Conservation (phyloP, 2,113 vertebrate genomes). For the Corythaixoides concolor region DNA sequence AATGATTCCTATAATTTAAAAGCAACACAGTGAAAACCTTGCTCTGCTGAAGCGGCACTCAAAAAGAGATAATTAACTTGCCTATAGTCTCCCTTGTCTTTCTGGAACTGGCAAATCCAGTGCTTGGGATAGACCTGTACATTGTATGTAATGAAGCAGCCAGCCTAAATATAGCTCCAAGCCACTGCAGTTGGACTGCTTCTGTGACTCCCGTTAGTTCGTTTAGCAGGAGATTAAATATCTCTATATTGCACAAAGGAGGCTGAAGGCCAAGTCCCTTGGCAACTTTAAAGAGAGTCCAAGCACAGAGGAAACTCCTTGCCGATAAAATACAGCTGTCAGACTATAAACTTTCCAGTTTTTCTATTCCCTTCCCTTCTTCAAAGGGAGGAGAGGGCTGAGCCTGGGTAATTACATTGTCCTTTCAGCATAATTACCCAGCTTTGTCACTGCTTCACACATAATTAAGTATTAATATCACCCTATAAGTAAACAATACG, state of each 20-base stretch:
- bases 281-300: not conserved
- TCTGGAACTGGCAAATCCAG: not conserved
- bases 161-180: not conserved
- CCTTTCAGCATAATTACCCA: slow-evolving; percentile 56
- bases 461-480: slow-evolving; percentile 73
- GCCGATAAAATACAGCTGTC: not conserved
- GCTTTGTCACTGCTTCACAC: slow-evolving; percentile 52
- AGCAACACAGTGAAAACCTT: not conserved
- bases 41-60: not conserved
- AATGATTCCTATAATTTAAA: not conserved
- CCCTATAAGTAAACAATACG: slow-evolving; percentile 55
- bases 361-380: not conserved
- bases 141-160: not conserved
- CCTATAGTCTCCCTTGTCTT: not conserved
- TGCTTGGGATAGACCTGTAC: not conserved
- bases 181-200: not conserved
- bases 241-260: not conserved
- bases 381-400: not conserved
- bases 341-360: not conserved
- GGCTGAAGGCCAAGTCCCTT: slow-evolving; percentile 7
- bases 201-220: not conserved
- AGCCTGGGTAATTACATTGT: slow-evolving; percentile 36
- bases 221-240: slow-evolving; percentile 33
- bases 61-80: not conserved
- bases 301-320: slow-evolving; percentile 7